Conservation (phyloP, 1,140 invertebrate genomes). For the Drosophila takahashii region DNA sequence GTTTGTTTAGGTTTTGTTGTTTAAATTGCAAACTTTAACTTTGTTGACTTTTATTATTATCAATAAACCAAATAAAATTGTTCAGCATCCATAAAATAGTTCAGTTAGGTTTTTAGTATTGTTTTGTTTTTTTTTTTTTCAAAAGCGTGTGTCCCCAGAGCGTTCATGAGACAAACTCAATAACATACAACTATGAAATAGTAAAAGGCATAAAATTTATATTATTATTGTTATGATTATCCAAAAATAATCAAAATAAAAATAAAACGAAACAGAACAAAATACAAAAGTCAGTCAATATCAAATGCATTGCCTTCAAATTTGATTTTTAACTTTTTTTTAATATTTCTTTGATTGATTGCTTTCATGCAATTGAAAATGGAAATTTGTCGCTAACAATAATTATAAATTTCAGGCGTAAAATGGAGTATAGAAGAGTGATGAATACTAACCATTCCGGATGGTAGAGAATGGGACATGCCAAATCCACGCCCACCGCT, state of each 20-base stretch:
- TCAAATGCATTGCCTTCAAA: conserved; percentile 37
- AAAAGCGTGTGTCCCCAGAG: conserved; percentile 83
- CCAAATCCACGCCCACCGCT: conserved; percentile 84
- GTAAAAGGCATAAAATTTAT: conserved; percentile 61
- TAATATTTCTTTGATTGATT: conserved; percentile 22
- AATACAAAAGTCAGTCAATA: conserved; percentile 45
- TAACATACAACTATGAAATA: conserved; percentile 76
- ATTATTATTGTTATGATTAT: conserved; percentile 49
- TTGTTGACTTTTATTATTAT: conserved; percentile 36
- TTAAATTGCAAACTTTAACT: conserved; percentile 62
- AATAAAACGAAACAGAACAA: conserved; percentile 47
- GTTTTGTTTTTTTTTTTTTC: conserved; percentile 27
- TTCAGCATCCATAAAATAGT: conserved; percentile 72
- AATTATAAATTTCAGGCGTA: conserved; percentile 47
- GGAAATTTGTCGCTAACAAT: conserved; percentile 56
- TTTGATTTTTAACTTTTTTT: conserved; percentile 17
- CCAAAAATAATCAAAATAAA: conserved; percentile 17
- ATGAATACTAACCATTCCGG: conserved; percentile 83
- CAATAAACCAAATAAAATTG: conserved; percentile 48
- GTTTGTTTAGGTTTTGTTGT: conserved; percentile 51
- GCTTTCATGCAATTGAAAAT: conserved; percentile 68
- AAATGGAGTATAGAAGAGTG: conserved; percentile 11
- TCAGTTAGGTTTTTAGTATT: conserved; percentile 21
- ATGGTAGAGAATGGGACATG: conserved; percentile 84
- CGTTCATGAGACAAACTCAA: conserved; percentile 82